Percentiles rank a stretch among this genome's conserved stretches.
phyloP scores from a whole-genome alignment of 2,888 invertebrate species.

The Epirrita christyi region DNA sequence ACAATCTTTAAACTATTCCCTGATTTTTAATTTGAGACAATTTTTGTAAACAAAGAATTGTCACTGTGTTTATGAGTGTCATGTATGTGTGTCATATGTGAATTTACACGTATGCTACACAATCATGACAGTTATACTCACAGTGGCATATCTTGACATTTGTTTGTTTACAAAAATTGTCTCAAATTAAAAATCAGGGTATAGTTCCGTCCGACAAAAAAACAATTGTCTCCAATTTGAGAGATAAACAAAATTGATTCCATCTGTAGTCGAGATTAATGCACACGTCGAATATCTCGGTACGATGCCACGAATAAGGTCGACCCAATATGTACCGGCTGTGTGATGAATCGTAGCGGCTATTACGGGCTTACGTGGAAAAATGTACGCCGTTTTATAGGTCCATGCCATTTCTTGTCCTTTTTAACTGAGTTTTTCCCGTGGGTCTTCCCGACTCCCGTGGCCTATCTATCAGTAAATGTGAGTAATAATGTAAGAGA shows the following conservation, averaged over 20 bases:
- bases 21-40: too few species aligned
- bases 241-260: background rate
- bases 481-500: background rate
- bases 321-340: background rate
- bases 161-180: too few species aligned
- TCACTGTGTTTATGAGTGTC: too few species aligned
- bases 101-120: too few species aligned
- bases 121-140: too few species aligned
- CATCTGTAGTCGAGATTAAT: background rate
- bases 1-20: too few species aligned
- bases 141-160: too few species aligned
- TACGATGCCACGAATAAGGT: background rate
- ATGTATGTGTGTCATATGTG: too few species aligned
- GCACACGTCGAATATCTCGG: background rate
- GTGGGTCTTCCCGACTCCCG: too few species aligned
- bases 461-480: background rate
- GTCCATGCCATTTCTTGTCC: background rate
- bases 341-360: conserved; percentile 1
- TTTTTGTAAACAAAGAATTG: too few species aligned
- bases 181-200: too few species aligned
- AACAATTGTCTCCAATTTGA: background rate
- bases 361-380: background rate
- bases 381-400: conserved; percentile 6
- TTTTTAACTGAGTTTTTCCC: too few species aligned
- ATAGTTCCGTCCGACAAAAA: background rate